A percentile compares a stretch with the other conserved stretches of the same genome.
Evolutionary conservation across 2,113 vertebrate genomes (phyloP).

Genomic region (Crocuta crocuta): DNA sequence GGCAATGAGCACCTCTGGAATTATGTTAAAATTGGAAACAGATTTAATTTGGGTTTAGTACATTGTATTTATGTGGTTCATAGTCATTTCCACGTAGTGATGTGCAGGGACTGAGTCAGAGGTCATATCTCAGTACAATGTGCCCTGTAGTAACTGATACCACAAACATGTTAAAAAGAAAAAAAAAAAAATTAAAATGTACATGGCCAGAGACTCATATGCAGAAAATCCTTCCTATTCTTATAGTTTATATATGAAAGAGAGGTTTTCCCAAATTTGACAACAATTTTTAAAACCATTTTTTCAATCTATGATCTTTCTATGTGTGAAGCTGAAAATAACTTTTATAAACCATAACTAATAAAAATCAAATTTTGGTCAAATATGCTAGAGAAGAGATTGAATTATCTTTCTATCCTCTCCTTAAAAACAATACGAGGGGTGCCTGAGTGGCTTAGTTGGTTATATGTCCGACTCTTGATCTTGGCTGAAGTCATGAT

Average conservation of each 20-base stretch:
- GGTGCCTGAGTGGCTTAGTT: too few species aligned
- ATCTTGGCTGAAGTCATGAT: too few species aligned
- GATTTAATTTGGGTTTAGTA: background rate
- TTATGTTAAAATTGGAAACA: background rate
- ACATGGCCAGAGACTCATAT: background rate
- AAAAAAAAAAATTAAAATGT: too few species aligned
- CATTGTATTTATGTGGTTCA: background rate
- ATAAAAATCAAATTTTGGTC: background rate
- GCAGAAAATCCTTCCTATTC: background rate
- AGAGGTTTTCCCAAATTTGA: background rate
- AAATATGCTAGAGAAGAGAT: background rate
- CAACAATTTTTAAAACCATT: background rate
- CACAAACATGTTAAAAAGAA: background rate
- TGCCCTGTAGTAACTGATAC: background rate
- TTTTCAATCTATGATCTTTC: background rate
- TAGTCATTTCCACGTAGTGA: background rate
- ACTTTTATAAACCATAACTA: background rate
- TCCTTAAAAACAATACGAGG: background rate
- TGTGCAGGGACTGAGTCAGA: background rate
- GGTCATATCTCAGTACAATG: background rate
- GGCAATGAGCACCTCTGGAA: background rate
- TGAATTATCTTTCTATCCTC: background rate
- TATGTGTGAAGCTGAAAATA: background rate
- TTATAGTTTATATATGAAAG: too few species aligned
- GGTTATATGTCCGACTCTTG: too few species aligned